These are phyloP conservation scores for Lysandra coridon DNA, from an alignment of 2,888 invertebrate genomes.

Conservation along the genomic window DNA sequence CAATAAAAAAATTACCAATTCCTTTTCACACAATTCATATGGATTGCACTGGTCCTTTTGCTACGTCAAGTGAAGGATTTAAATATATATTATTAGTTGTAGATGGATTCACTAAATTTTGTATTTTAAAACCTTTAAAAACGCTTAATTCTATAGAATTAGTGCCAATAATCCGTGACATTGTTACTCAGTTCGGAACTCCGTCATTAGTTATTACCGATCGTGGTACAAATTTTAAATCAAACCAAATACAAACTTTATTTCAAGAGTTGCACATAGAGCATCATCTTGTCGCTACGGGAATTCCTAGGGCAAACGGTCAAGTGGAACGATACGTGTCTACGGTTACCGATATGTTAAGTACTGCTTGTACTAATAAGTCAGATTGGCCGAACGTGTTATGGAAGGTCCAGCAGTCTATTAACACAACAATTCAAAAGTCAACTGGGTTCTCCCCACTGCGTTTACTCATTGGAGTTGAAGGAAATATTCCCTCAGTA, in stretches of 20 bases:
- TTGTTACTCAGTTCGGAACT: conserved; percentile 39
- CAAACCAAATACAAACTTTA: conserved; percentile 26
- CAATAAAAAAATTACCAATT: conserved; percentile 40
- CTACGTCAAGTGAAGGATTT: conserved; percentile 38
- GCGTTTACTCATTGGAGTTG: no score
- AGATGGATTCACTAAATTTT: conserved; percentile 49
- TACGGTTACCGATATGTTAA: no score
- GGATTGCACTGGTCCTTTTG: conserved; percentile 48
- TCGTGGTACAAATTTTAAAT: conserved; percentile 40
- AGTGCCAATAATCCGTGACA: conserved; percentile 40
- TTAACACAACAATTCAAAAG: no score
- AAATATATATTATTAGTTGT: conserved; percentile 44
- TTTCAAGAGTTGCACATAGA: conserved; percentile 37
- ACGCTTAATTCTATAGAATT: conserved; percentile 40
- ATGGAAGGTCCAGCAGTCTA: no score
- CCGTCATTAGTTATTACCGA: conserved; percentile 39
- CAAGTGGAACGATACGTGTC: no score
- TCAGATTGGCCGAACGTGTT: no score
- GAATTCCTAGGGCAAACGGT: no score
- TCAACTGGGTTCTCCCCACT: no score
- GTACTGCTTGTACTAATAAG: no score
- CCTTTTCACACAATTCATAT: conserved; percentile 48
- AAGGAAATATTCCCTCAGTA: no score
- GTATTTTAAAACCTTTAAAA: conserved; percentile 44
- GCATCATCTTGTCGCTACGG: no score